phyloP scores from a whole-genome alignment of 2,888 invertebrate genomes.

The Drosophila macrospina region DNA sequence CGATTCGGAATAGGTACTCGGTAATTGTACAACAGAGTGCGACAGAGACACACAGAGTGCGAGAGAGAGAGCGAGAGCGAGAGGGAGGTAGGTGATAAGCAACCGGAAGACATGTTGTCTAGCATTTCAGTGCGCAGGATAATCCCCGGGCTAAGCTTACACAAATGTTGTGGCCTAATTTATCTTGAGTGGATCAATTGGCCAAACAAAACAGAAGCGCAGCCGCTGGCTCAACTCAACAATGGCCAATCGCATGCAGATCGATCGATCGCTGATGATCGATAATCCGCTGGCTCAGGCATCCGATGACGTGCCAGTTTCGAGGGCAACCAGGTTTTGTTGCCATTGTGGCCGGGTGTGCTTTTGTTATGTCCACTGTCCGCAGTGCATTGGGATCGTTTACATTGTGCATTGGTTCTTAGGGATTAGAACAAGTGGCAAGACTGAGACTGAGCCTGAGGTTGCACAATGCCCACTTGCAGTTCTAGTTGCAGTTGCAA shows the following conservation, averaged over 20 bases:
- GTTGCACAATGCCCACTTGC: conserved; percentile 66
- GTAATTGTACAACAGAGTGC: neutral
- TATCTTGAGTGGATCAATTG: conserved; percentile 83
- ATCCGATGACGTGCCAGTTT: conserved; percentile 46
- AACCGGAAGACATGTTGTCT: conserved; percentile 60
- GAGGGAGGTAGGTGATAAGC: conserved; percentile 33
- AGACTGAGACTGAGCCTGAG: conserved; percentile 23
- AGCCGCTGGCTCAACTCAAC: conserved; percentile 5
- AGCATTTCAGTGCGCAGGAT: conserved; percentile 22
- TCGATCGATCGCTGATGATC: conserved; percentile 14
- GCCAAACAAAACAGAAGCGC: conserved; percentile 39
- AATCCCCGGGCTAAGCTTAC: conserved; percentile 58
- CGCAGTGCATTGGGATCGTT: conserved; percentile 26
- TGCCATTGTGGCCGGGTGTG: conserved; percentile 70
- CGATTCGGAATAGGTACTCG: conserved; percentile 2
- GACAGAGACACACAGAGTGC: too few species aligned
- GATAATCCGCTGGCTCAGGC: conserved; percentile 17
- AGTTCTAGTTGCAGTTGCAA: conserved; percentile 39
- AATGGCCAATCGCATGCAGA: conserved; percentile 13
- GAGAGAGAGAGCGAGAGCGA: neutral
- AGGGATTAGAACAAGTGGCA: conserved; percentile 71
- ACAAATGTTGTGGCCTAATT: conserved; percentile 79
- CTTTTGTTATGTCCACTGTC: conserved; percentile 53
- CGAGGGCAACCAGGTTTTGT: conserved; percentile 18
- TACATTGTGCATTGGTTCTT: conserved; percentile 11